Conservation (phyloP, 1,140 invertebrate species). For the Idris sp. region DNA sequence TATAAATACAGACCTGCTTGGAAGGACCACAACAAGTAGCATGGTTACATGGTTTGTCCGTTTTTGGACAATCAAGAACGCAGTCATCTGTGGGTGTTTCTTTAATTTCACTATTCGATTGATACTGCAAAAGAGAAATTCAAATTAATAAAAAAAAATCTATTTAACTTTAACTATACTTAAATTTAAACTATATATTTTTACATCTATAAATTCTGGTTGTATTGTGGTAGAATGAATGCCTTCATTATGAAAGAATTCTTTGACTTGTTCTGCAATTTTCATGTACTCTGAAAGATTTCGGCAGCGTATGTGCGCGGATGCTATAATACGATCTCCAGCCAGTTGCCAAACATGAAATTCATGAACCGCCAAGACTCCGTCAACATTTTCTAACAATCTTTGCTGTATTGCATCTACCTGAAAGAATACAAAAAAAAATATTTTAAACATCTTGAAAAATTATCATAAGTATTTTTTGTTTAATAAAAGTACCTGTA, state of each 20-base stretch:
- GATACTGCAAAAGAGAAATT: slow-evolving; percentile 63
- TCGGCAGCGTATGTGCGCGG: slow-evolving; percentile 93
- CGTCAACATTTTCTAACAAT: slow-evolving; percentile 91
- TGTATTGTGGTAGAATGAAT: slow-evolving; percentile 96
- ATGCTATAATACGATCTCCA: slow-evolving; percentile 94
- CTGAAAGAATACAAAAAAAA: too few relatives aligned
- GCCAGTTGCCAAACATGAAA: slow-evolving; percentile 97
- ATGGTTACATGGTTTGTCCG: slow-evolving; percentile 88
- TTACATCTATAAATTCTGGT: slow-evolving; percentile 89
- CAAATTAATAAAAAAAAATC: too few relatives aligned
- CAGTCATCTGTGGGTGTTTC: slow-evolving; percentile 82
- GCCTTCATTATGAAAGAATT: slow-evolving; percentile 96
- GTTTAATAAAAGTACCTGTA: slow-evolving; percentile 83
- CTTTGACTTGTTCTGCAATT: slow-evolving; percentile 95
- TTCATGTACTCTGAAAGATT: slow-evolving; percentile 94
- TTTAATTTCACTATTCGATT: slow-evolving; percentile 77
- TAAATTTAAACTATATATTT: too few relatives aligned
- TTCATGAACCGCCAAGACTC: slow-evolving; percentile 94
- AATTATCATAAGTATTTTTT: too few relatives aligned
- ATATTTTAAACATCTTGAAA: too few relatives aligned
- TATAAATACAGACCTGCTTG: too few relatives aligned
- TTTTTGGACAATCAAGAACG: slow-evolving; percentile 91
- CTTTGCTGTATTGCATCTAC: slow-evolving; percentile 92
- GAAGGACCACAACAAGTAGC: slow-evolving; percentile 89
- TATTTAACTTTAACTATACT: too few relatives aligned